These are phyloP conservation scores for Anhinga anhinga DNA, from an alignment of 2,113 vertebrate genomes.

Conservation along the genomic window DNA sequence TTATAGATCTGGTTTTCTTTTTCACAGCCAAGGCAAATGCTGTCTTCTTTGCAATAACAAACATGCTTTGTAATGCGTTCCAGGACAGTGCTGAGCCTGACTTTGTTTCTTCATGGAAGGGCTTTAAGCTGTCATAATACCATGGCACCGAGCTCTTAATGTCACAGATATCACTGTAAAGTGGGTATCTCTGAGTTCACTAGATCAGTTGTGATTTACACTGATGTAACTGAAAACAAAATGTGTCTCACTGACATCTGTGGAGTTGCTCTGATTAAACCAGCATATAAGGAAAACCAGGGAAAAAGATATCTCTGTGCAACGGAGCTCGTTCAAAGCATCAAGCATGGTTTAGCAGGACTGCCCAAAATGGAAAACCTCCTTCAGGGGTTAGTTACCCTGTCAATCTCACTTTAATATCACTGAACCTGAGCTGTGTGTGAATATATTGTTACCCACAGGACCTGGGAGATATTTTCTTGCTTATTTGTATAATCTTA, in stretches of 20 bases:
- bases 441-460: not conserved
- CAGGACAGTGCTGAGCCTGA: slow-evolving; percentile 37
- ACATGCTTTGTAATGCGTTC: not conserved
- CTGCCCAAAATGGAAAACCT: slow-evolving; percentile 23
- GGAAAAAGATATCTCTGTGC: not conserved
- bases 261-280: not conserved
- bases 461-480: not conserved
- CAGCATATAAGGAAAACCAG: not conserved
- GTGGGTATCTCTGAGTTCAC: not conserved
- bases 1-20: slow-evolving; percentile 41
- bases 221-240: slow-evolving; percentile 26
- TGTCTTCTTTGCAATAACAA: slow-evolving; percentile 46
- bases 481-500: not conserved
- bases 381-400: slow-evolving; percentile 14
- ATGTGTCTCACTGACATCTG: slow-evolving; percentile 21
- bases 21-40: slow-evolving; percentile 55
- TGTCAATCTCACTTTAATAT: slow-evolving; percentile 12
- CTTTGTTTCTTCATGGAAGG: slow-evolving; percentile 23
- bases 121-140: slow-evolving; percentile 43
- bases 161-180: not conserved
- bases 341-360: slow-evolving; percentile 18
- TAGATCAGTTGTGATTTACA: slow-evolving; percentile 18
- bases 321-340: slow-evolving; percentile 5
- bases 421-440: not conserved
- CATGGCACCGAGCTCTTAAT: not conserved